phyloP scores from a whole-genome alignment of 2,797 vertebrate genomes.

The Bradypodion ventrale region DNA sequence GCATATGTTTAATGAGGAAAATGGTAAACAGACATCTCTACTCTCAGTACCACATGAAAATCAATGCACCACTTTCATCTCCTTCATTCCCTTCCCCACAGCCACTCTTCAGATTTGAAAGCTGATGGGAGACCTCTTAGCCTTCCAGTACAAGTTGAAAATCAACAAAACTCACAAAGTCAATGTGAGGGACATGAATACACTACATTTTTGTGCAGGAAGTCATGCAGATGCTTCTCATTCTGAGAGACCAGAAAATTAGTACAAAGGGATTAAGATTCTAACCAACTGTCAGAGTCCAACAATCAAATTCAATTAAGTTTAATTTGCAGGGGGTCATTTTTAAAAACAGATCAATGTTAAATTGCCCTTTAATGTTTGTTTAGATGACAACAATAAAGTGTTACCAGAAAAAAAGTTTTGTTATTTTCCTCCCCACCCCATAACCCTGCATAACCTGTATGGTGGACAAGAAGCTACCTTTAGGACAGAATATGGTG shows the following conservation, averaged over 20 bases:
- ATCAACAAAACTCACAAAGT: background rate
- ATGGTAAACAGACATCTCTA: background rate
- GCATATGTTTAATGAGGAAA: background rate
- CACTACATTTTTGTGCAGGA: background rate
- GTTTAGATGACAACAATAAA: too few relatives aligned
- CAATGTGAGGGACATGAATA: background rate
- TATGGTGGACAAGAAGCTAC: too few relatives aligned
- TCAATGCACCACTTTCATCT: background rate
- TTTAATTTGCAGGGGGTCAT: too few relatives aligned
- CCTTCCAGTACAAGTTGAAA: background rate
- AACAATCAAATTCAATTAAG: too few relatives aligned
- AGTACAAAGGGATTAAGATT: too few relatives aligned
- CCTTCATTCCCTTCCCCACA: background rate
- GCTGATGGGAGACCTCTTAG: background rate
- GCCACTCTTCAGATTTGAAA: background rate
- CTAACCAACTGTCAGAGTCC: too few relatives aligned
- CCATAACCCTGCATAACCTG: too few relatives aligned
- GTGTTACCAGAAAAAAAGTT: too few relatives aligned
- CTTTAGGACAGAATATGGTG: too few relatives aligned
- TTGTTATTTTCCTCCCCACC: too few relatives aligned
- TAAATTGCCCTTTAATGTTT: too few relatives aligned
- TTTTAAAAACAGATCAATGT: too few relatives aligned
- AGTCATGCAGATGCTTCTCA: background rate
- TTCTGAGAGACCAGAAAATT: background rate
- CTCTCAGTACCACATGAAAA: background rate